A percentile compares a stretch with the other conserved stretches of the same genome.
Conservation (phyloP, 2,113 vertebrate species). For the Oriolus oriolus region DNA sequence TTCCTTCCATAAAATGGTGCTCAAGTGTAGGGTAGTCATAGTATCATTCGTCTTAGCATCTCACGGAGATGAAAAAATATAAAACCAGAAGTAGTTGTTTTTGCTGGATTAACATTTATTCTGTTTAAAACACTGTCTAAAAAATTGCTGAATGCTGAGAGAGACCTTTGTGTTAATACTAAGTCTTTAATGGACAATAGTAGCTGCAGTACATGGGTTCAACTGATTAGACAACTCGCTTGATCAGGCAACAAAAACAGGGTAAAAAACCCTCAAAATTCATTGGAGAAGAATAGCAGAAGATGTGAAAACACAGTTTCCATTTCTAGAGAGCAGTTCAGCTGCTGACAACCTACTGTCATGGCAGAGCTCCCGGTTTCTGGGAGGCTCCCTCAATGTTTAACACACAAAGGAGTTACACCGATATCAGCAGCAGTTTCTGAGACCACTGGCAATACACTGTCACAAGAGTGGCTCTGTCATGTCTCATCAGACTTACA, state of each 20-base stretch:
- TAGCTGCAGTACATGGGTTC: neutral
- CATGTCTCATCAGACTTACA: neutral
- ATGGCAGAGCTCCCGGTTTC: neutral
- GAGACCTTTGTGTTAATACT: neutral
- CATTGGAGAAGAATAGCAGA: neutral
- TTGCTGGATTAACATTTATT: neutral
- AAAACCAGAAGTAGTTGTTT: neutral
- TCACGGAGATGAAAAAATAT: neutral
- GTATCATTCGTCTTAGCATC: neutral
- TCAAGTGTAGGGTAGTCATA: neutral
- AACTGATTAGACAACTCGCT: neutral
- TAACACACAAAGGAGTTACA: neutral
- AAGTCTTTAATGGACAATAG: neutral
- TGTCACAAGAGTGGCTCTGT: neutral
- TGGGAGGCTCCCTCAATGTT: neutral
- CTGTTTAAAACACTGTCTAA: neutral
- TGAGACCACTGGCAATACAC: fast-evolving
- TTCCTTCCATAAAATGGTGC: neutral
- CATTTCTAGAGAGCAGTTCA: neutral
- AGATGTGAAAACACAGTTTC: neutral
- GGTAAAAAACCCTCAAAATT: fast-evolving
- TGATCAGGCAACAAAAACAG: neutral
- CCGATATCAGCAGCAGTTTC: neutral
- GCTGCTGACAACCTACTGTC: neutral
- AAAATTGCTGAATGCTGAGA: neutral